Evolutionary conservation across 2,113 vertebrate genomes (phyloP).

Genomic region (Gopherus flavomarginatus): DNA sequence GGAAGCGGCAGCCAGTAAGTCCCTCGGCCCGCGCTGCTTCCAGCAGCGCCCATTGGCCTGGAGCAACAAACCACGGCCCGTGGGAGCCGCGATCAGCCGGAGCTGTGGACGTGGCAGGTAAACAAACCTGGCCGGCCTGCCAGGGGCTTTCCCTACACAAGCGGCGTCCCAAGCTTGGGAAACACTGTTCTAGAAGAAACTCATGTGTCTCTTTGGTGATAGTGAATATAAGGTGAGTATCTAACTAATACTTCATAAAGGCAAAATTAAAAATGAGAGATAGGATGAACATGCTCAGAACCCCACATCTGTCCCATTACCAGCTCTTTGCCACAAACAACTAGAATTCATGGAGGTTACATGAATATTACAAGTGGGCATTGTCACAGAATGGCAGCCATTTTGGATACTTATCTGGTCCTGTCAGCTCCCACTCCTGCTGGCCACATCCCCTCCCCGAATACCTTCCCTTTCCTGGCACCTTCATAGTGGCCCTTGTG

Average conservation of each 20-base stretch:
- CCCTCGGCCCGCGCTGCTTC: no score
- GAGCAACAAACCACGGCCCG: no score
- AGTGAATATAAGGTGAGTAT: neutral
- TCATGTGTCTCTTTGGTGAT: neutral
- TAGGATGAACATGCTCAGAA: neutral
- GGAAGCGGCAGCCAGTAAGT: no score
- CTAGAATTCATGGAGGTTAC: neutral
- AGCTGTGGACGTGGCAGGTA: no score
- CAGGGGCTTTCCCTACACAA: no score
- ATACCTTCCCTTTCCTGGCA: neutral
- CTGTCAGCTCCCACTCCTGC: neutral
- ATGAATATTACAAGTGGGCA: neutral
- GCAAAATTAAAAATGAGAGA: neutral
- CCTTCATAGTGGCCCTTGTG: neutral
- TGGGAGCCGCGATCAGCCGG: no score
- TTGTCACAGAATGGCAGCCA: neutral
- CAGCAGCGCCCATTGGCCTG: no score
- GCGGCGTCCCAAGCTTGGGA: no score
- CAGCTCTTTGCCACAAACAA: neutral
- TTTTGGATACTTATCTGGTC: neutral
- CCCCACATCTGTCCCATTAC: neutral
- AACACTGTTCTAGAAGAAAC: neutral
- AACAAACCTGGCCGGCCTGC: no score
- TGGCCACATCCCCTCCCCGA: neutral
- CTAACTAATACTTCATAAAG: neutral